Evolutionary conservation across 2,888 invertebrate species (phyloP).

Genomic region (Callosobruchus maculatus): DNA sequence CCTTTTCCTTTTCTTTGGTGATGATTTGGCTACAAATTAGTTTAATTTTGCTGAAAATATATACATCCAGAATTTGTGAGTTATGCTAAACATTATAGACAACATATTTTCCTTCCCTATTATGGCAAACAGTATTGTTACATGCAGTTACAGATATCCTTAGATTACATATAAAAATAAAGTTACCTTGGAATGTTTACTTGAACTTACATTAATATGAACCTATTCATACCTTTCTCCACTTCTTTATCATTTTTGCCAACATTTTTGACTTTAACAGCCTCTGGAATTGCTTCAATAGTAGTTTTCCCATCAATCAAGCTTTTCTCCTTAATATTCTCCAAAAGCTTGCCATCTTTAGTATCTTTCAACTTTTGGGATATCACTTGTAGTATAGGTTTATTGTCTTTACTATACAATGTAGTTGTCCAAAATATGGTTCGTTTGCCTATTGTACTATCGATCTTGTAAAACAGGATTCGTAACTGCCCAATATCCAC

Average conservation of each 20-base stretch:
- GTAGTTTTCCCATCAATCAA: conserved; percentile 21
- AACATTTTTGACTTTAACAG: conserved; percentile 39
- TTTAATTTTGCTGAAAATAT: no score
- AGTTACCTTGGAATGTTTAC: no score
- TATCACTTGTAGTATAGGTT: conserved; percentile 16
- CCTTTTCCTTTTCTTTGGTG: conserved; percentile 57
- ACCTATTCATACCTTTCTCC: conserved; percentile 22
- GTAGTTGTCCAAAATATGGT: conserved; percentile 19
- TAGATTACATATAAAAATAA: no score
- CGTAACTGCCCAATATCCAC: conserved; percentile 23
- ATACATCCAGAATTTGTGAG: no score
- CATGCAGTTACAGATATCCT: no score
- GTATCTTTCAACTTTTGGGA: conserved; percentile 17
- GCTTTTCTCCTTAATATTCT: conserved; percentile 40
- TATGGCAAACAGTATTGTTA: no score
- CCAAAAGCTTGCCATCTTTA: conserved; percentile 27
- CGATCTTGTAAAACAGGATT: conserved; percentile 18
- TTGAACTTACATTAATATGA: no score
- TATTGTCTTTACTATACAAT: conserved; percentile 17
- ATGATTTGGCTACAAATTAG: conserved; percentile 23
- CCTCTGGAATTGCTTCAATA: conserved; percentile 22
- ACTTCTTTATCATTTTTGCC: conserved; percentile 32
- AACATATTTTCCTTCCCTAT: neutral
- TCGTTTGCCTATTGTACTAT: conserved; percentile 13
- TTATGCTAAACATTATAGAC: no score